phyloP scores from a whole-genome alignment of 2,113 vertebrate genomes.

The Beaufortia kweichowensis region DNA sequence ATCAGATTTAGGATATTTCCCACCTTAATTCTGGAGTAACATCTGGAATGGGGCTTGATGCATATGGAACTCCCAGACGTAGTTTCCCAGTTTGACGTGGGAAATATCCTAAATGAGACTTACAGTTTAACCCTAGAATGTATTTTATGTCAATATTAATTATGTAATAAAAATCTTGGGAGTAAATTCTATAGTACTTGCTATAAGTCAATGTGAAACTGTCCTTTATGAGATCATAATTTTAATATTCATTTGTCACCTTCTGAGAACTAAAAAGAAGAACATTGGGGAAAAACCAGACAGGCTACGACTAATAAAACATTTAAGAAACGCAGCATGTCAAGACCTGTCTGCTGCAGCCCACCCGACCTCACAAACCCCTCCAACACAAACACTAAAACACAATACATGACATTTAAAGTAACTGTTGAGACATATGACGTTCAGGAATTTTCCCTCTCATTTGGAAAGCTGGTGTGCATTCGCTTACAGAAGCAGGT shows the following conservation, averaged over 20 bases:
- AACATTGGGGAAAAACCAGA: constrained; percentile 10
- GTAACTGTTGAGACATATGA: not conserved
- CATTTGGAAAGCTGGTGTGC: not conserved
- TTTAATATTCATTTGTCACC: not conserved
- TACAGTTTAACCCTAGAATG: not conserved
- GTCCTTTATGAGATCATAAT: not conserved
- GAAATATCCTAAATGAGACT: constrained; percentile 28
- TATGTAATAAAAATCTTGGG: too few relatives aligned
- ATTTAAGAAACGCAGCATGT: not conserved
- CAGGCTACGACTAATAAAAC: constrained; percentile 11
- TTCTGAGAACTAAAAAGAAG: not conserved
- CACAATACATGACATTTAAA: not conserved
- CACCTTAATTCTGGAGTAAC: too few relatives aligned
- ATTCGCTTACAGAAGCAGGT: constrained; percentile 44
- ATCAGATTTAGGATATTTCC: too few relatives aligned
- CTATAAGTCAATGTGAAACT: too few relatives aligned
- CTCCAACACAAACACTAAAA: constrained; percentile 10
- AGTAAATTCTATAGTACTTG: too few relatives aligned
- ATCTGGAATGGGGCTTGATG: too few relatives aligned
- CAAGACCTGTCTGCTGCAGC: constrained; percentile 15
- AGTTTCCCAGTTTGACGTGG: too few relatives aligned
- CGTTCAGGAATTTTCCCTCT: not conserved
- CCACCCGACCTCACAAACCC: constrained; percentile 2
- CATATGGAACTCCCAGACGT: too few relatives aligned
- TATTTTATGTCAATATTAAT: too few relatives aligned